Evolutionary conservation across 2,888 invertebrate species (phyloP).

Genomic region (Nephrotoma flavescens): DNA sequence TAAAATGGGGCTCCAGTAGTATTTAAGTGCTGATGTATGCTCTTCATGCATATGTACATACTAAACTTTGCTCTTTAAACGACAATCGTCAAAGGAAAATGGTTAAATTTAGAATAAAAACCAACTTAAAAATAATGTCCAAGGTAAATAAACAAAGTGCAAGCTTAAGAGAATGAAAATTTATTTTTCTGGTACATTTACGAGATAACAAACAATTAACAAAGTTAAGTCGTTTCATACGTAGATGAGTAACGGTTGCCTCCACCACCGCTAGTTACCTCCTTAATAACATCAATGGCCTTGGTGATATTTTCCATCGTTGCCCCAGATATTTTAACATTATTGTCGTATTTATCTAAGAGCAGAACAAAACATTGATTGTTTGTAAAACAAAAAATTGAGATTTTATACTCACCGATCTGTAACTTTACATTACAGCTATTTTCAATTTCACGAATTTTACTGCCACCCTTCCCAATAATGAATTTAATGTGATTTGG

Average conservation of each 20-base stretch:
- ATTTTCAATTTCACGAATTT: slow-evolving; percentile 65
- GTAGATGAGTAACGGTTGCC: background rate
- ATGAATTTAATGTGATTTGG: slow-evolving; percentile 35
- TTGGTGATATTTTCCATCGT: slow-evolving; percentile 19
- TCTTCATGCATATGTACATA: too few species aligned
- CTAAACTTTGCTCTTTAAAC: too few species aligned
- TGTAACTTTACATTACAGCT: slow-evolving; percentile 60
- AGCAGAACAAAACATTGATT: background rate
- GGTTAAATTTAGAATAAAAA: too few species aligned
- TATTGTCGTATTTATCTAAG: slow-evolving; percentile 17
- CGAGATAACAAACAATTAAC: too few species aligned
- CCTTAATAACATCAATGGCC: slow-evolving; percentile 31
- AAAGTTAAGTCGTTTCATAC: background rate
- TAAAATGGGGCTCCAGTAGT: too few species aligned
- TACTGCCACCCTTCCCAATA: slow-evolving; percentile 70
- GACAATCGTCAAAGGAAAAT: too few species aligned
- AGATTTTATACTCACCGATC: slow-evolving; percentile 31
- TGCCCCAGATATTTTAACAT: slow-evolving; percentile 28
- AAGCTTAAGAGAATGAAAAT: too few species aligned
- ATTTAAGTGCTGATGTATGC: too few species aligned
- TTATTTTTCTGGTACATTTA: too few species aligned
- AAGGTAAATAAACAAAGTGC: slow-evolving; percentile 44
- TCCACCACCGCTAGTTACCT: slow-evolving; percentile 18
- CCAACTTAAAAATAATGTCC: too few species aligned
- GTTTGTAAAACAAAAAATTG: background rate